Base-by-base conservation (phyloP, 2,888 invertebrate genomes). In the Lepidocyrtinus sp. region DNA sequence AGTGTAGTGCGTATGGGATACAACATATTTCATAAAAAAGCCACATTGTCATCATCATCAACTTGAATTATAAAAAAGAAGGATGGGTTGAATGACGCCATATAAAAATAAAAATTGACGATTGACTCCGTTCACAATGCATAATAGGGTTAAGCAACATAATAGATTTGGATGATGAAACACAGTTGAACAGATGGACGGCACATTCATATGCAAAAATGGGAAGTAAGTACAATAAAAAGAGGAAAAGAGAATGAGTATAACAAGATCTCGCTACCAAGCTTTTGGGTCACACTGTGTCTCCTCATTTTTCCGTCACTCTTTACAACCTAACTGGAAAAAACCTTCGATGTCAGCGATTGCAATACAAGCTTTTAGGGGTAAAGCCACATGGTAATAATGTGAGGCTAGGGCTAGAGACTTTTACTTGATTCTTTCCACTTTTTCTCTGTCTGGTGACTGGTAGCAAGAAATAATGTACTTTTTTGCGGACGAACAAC, bases 171-270 rank as follows among this genome's bases (percentile, higher is more conserved):
- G 71, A 77, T 77, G 77, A 77, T 65, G 67, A 77, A 65, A 80
- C 80, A 82, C 76, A 78, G 82, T 80, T 74, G 85, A 86, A 85
- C 86, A 86, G 86, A 86, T 86, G 86, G 86, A 84, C 83, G 82
- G 62, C 68, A 67, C 84, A 84, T 84, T 84, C 78, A 86, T 84
- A 85, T 85, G 85, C 84, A 85, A 86, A 85, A 82, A 84, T 81
- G 82, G 70, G 46, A 79, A 78, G 55, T 36, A 50, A 50, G 50
- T 50, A 17, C n/a, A 50, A 45, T 61, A 24, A 65, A 15, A n/a
- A n/a, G 17, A 61, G 50, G 63, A 69, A 50, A n/a, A 68, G 45
- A 61, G 70, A 50, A 50, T 50, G 50, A 50, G 70, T 45, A 70
- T 76, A 65, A 76, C 70, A 25, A 70, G 76, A 76, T 76, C 76